A percentile compares a stretch with the other conserved stretches of the same genome.
phyloP scores from a whole-genome alignment of 2,113 vertebrate genomes.

The Tretioscincus oriximinensis region DNA sequence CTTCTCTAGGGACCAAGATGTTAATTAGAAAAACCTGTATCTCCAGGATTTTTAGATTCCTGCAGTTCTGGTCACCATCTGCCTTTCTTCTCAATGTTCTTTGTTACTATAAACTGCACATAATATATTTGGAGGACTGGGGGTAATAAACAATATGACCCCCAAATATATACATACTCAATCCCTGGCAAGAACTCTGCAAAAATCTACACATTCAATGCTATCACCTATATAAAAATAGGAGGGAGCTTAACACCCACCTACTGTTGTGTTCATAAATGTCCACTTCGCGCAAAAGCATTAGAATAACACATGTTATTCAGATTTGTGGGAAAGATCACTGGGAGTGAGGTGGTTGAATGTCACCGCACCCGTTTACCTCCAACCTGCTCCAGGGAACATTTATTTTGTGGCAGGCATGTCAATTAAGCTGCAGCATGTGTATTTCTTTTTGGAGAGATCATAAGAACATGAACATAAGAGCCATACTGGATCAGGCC shows the following conservation, averaged over 20 bases:
- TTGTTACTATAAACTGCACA: not conserved
- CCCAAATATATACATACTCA: not conserved
- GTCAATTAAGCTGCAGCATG: too few species aligned
- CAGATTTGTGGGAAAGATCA: not conserved
- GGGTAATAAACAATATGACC: not conserved
- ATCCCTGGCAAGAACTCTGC: not conserved
- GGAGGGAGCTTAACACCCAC: not conserved
- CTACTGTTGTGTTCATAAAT: not conserved
- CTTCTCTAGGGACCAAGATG: constrained; percentile 23
- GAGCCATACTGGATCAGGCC: too few species aligned
- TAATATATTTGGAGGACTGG: not conserved
- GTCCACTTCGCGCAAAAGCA: not conserved
- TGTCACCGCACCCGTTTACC: too few species aligned
- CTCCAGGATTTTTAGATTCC: not conserved
- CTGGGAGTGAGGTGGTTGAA: too few species aligned
- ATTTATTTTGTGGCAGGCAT: too few species aligned
- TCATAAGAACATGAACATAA: too few species aligned
- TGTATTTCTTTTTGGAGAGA: too few species aligned
- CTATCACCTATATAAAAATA: not conserved
- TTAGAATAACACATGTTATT: not conserved
- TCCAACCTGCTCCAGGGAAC: too few species aligned
- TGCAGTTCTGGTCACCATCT: constrained; percentile 11
- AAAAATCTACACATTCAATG: not conserved
- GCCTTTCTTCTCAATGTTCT: not conserved
- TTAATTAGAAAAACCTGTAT: constrained; percentile 40